Base-by-base conservation (phyloP, 2,797 vertebrate species). In the Kryptolebias ocellatus region DNA sequence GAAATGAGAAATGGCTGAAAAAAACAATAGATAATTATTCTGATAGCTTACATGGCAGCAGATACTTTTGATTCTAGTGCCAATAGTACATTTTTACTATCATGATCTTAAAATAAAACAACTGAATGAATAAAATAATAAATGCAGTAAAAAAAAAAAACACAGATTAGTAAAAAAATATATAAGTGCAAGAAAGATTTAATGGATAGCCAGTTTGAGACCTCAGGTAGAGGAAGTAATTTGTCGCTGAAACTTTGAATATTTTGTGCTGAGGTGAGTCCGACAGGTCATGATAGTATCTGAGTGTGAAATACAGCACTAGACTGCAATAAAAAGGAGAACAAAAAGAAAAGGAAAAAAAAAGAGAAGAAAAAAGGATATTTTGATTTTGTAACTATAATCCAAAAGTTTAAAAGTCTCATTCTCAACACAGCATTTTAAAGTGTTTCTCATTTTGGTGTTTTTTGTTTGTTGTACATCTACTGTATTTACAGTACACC, bases 221-320 rank as follows among this genome's bases (percentile, higher is more conserved):
- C 52, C 49, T 76, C 62, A 67, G 72, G 45, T 44, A 76, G 67
- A 67, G 59, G 64, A 63, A 74, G 65, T 66, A 76, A 76, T 67
- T 79, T 53, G 27, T 62, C 57, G 68, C 69, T 56, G 53, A 72
- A 64, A 56, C 56, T 2, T 52, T 74, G 71, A 76, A 60, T 78
- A 67, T 72, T 74, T 76, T 70, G 60, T 71, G 53, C 27, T 0
- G 20, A 66, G 46, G 51, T 28, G 31, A 69, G 67, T 71, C 45
- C 49, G 58, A 52, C 0, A 4, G 62, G 47, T 74, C 24, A 20
- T 50, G 53, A 74, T 47, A 42, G 45, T 28, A 44, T 45, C 34
- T 42, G 59, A 50, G 39, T 31, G 34, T 24, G 20, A 78, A 69
- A 62, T 53, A n/a, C n/a, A 4, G 2, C 37, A 62, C 18, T 28